Conservation (phyloP, 2,797 vertebrate species). For the Cynodonichthys magdalenae region DNA sequence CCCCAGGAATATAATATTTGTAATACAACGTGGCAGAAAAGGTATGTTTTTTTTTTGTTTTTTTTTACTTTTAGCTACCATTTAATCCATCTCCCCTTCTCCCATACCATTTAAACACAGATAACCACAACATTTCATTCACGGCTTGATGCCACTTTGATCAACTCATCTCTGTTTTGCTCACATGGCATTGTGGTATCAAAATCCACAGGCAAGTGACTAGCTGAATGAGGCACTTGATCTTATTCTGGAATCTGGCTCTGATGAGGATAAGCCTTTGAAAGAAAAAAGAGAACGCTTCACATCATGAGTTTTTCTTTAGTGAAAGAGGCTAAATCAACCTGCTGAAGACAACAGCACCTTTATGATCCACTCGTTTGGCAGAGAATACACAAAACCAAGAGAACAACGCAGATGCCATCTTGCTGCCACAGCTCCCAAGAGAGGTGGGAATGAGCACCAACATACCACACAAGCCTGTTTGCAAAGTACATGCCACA, state of each 20-base stretch:
- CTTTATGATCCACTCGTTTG: slow-evolving; percentile 31
- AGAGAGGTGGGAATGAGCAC: slow-evolving; percentile 42
- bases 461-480: slow-evolving; percentile 42
- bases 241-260: slow-evolving; percentile 53
- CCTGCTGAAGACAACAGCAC: slow-evolving; percentile 35
- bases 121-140: slow-evolving; percentile 21
- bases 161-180: slow-evolving; percentile 41
- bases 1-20: neutral
- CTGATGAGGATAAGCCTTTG: slow-evolving; percentile 54
- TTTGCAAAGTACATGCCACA: slow-evolving; percentile 55
- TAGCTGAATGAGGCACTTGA: slow-evolving; percentile 54
- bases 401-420: slow-evolving; percentile 28
- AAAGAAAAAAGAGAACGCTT: slow-evolving; percentile 31
- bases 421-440: slow-evolving; percentile 32
- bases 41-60: neutral
- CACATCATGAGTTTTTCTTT: slow-evolving; percentile 29
- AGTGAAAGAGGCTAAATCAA: slow-evolving; percentile 26
- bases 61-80: slow-evolving; percentile 11
- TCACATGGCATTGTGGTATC: slow-evolving; percentile 46
- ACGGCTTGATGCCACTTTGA: slow-evolving; percentile 33
- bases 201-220: slow-evolving; percentile 48
- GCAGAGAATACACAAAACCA: slow-evolving; percentile 27
- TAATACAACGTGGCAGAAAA: neutral
- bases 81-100: neutral
- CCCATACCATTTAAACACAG: slow-evolving; percentile 18